Percentiles rank a stretch among this genome's conserved stretches.
These are phyloP conservation scores for Zaprionus nigranus DNA, from an alignment of 1,140 invertebrate genomes.

Conservation along the genomic window DNA sequence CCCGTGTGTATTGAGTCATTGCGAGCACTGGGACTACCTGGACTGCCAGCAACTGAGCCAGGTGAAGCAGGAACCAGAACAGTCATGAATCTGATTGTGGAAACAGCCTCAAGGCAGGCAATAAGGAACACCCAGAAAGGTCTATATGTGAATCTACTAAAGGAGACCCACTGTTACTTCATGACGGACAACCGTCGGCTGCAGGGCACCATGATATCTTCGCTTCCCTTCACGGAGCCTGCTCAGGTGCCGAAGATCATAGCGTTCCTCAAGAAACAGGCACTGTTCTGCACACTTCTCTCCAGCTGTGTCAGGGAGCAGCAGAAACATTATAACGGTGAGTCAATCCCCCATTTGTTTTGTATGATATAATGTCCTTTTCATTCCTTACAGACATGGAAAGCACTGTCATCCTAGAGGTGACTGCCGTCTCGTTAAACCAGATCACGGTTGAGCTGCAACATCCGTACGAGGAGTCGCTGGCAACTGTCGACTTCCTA, in stretches of 20 bases:
- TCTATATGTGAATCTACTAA: constrained; percentile 91
- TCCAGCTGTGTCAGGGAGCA: constrained; percentile 93
- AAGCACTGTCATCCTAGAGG: constrained; percentile 94
- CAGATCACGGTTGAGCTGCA: constrained; percentile 96
- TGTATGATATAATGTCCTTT: not conserved
- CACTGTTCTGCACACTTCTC: constrained; percentile 95
- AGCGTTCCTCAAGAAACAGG: constrained; percentile 93
- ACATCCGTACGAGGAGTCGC: constrained; percentile 95
- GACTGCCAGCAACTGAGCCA: not conserved
- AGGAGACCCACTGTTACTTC: constrained; percentile 97
- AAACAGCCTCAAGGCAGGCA: constrained; percentile 64
- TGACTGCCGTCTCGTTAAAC: constrained; percentile 94
- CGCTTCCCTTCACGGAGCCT: constrained; percentile 96
- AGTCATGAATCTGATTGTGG: constrained; percentile 71
- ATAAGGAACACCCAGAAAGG: constrained; percentile 70
- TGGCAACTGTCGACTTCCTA: constrained; percentile 96
- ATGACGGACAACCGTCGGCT: constrained; percentile 93
- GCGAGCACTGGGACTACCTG: constrained; percentile 46
- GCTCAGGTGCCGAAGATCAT: constrained; percentile 96
- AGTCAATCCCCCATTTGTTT: not conserved
- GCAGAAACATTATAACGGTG: constrained; percentile 88
- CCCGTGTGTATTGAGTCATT: constrained; percentile 87
- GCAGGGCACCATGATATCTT: constrained; percentile 91
- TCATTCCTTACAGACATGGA: constrained; percentile 87
- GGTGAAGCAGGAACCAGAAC: constrained; percentile 35